Conservation (phyloP, 2,888 invertebrate species). For the Allophyes oxyacanthae region DNA sequence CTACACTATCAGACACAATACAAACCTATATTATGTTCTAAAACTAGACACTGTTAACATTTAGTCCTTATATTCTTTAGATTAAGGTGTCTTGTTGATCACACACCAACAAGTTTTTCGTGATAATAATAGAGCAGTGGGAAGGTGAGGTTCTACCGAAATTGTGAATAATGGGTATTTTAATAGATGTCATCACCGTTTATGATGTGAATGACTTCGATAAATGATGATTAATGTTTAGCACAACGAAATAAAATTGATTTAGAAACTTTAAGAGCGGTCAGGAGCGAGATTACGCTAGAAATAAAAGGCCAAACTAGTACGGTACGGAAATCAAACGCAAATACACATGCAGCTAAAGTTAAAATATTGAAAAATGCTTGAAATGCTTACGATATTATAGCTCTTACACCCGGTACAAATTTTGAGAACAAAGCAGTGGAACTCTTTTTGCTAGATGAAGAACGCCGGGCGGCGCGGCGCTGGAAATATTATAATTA, state of each 20-base stretch:
- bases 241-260: neutral
- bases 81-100: slow-evolving; percentile 16
- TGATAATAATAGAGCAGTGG: slow-evolving; percentile 19
- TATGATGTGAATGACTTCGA: neutral
- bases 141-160: slow-evolving; percentile 15
- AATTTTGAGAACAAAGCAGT: too few relatives aligned
- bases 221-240: too few relatives aligned
- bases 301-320: too few relatives aligned
- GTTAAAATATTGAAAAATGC: too few relatives aligned
- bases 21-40: slow-evolving; percentile 9
- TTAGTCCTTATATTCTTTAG: slow-evolving; percentile 14
- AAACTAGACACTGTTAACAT: neutral
- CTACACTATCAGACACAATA: slow-evolving; percentile 64
- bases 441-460: too few relatives aligned
- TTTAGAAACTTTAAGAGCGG: neutral
- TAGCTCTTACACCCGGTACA: too few relatives aligned
- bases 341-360: too few relatives aligned
- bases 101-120: neutral
- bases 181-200: slow-evolving; percentile 4
- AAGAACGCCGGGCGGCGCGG: too few relatives aligned
- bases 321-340: too few relatives aligned
- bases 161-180: slow-evolving; percentile 10
- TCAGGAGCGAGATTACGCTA: neutral
- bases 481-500: too few relatives aligned
- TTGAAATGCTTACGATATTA: too few relatives aligned